Percentiles rank a stretch among this genome's conserved stretches.
Evolutionary conservation across 2,888 invertebrate species (phyloP).

Genomic region (Zygaena filipendulae): DNA sequence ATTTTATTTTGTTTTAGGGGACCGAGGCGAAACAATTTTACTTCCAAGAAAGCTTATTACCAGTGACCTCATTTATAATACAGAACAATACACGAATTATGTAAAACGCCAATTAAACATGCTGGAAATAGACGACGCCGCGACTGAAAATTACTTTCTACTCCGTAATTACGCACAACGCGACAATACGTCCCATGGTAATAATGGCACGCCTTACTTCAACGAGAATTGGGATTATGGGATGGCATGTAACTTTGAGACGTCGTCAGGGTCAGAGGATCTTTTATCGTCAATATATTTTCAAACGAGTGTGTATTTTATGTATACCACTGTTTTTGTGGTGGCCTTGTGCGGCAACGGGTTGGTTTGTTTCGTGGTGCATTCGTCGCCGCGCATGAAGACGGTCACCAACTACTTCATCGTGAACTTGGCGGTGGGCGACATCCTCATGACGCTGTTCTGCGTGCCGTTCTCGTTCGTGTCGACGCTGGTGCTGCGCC

Average conservation of each 20-base stretch:
- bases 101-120: too few species aligned
- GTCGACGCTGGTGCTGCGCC: conserved; percentile 79
- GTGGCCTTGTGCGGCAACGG: conserved; percentile 80
- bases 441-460: conserved; percentile 89
- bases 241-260: too few species aligned
- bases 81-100: too few species aligned
- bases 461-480: conserved; percentile 93
- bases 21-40: too few species aligned
- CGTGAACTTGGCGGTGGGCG: conserved; percentile 88
- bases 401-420: conserved; percentile 95
- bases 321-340: conserved; percentile 78
- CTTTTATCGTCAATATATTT: conserved; percentile 62
- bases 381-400: conserved; percentile 85
- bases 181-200: conserved; percentile 1
- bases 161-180: conserved; percentile 3
- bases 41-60: too few species aligned
- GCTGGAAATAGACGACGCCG: conserved; percentile 2
- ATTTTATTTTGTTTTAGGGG: too few species aligned
- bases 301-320: conserved; percentile 72
- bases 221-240: too few species aligned
- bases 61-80: too few species aligned
- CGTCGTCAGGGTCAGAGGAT: too few species aligned
- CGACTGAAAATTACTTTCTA: not conserved
- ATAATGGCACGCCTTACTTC: too few species aligned
- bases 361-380: conserved; percentile 87